Conservation (phyloP, 1,140 invertebrate species). For the Wiebesia pumilae region DNA sequence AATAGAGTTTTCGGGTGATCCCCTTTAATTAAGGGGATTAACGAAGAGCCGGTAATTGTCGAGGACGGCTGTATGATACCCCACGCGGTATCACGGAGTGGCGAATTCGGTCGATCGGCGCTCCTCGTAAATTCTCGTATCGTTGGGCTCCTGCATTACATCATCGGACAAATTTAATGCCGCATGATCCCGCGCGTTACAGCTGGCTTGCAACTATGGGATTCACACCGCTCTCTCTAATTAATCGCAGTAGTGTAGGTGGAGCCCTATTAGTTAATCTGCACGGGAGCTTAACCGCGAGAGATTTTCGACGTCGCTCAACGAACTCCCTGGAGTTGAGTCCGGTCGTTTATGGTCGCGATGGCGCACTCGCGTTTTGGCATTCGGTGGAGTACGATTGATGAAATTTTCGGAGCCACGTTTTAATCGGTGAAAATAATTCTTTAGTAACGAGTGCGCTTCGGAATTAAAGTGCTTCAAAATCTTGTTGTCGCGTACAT, state of each 20-base stretch:
- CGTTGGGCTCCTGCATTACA: slow-evolving; percentile 35
- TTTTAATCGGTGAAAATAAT: neutral
- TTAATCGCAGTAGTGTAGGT: slow-evolving; percentile 26
- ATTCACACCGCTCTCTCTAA: neutral
- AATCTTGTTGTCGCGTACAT: too few species aligned
- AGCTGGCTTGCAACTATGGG: neutral
- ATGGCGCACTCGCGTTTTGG: too few species aligned
- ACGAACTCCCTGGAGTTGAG: too few species aligned
- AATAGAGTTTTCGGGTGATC: slow-evolving; percentile 70
- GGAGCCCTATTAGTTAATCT: neutral
- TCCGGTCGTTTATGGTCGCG: too few species aligned
- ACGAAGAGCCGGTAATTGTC: neutral
- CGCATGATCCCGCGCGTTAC: slow-evolving; percentile 41
- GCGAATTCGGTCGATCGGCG: slow-evolving; percentile 47
- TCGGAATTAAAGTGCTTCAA: too few species aligned
- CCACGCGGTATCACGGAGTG: too few species aligned
- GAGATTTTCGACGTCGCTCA: neutral
- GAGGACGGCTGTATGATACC: neutral
- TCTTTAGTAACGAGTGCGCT: too few species aligned
- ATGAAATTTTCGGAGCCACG: neutral
- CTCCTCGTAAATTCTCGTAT: slow-evolving; percentile 50
- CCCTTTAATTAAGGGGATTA: slow-evolving; percentile 63
- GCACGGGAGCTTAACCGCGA: neutral
- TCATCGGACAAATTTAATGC: slow-evolving; percentile 47
- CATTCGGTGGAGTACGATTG: neutral